These are phyloP conservation scores for Catharus minimus DNA, from an alignment of 2,113 vertebrate species.

Conservation along the genomic window DNA sequence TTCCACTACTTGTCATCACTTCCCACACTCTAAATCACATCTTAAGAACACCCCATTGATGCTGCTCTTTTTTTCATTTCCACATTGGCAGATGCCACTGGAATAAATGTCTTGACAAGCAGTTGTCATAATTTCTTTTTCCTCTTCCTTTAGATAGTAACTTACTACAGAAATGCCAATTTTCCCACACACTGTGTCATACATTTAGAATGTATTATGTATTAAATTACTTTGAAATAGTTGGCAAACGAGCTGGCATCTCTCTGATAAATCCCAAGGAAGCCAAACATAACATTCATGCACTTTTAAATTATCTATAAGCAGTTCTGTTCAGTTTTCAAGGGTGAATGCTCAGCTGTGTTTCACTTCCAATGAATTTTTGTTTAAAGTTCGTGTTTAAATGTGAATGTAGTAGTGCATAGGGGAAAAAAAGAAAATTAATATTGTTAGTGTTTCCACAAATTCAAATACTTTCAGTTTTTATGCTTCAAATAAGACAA, in stretches of 20 bases:
- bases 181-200: neutral
- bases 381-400: neutral
- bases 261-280: neutral
- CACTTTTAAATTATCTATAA: slow-evolving; percentile 7
- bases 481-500: neutral
- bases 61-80: slow-evolving; percentile 11
- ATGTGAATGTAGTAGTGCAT: neutral
- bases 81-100: neutral
- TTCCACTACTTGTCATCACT: neutral
- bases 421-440: neutral
- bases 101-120: slow-evolving; percentile 20
- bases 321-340: neutral
- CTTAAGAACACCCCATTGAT: neutral
- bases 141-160: neutral
- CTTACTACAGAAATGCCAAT: neutral
- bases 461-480: neutral
- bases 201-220: slow-evolving; percentile 9
- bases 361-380: neutral
- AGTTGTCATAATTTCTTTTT: slow-evolving; percentile 10
- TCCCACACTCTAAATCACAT: neutral
- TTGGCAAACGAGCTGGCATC: slow-evolving; percentile 2
- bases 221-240: slow-evolving; percentile 8
- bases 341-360: neutral
- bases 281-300: neutral
- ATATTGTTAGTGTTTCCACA: neutral